Percentiles rank a stretch among this genome's conserved stretches.
Conservation (phyloP, 1,140 invertebrate genomes). For the Palaemon carinicauda region DNA sequence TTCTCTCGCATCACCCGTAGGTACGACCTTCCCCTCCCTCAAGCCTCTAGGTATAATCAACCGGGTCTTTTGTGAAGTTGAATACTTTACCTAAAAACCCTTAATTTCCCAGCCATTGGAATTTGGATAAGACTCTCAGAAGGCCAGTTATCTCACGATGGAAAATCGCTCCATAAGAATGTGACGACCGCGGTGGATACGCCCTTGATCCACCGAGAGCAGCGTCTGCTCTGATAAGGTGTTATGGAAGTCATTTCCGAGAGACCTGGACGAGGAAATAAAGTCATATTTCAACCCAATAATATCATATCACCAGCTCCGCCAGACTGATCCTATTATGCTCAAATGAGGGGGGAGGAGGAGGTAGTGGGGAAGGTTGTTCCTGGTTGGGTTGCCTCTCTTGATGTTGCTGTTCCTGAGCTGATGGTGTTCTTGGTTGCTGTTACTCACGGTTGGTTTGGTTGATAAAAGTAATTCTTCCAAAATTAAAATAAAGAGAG, state of each 20-base stretch:
- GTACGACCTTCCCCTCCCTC: neutral
- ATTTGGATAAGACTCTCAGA: neutral
- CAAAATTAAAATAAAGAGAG: too few species aligned
- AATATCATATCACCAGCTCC: constrained; percentile 56
- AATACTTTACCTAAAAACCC: neutral
- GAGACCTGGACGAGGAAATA: constrained; percentile 54
- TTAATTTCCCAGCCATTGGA: neutral
- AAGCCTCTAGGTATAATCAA: neutral
- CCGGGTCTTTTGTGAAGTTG: neutral
- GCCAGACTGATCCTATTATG: constrained; percentile 55
- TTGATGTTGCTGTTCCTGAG: too few species aligned
- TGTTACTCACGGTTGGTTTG: too few species aligned
- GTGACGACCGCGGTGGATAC: constrained; percentile 1
- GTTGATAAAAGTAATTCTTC: too few species aligned
- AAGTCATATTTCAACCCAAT: constrained; percentile 57
- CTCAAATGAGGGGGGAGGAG: constrained; percentile 34
- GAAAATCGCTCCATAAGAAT: neutral
- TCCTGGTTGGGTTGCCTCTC: too few species aligned
- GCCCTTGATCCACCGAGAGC: constrained; percentile 26
- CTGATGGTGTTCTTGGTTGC: too few species aligned
- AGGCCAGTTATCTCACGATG: too few species aligned
- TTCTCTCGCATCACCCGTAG: neutral
- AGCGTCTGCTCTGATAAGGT: constrained; percentile 51
- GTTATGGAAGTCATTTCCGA: constrained; percentile 57
- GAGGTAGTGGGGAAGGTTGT: too few species aligned